phyloP scores from a whole-genome alignment of 2,888 invertebrate species.

The Eurytoma californica region DNA sequence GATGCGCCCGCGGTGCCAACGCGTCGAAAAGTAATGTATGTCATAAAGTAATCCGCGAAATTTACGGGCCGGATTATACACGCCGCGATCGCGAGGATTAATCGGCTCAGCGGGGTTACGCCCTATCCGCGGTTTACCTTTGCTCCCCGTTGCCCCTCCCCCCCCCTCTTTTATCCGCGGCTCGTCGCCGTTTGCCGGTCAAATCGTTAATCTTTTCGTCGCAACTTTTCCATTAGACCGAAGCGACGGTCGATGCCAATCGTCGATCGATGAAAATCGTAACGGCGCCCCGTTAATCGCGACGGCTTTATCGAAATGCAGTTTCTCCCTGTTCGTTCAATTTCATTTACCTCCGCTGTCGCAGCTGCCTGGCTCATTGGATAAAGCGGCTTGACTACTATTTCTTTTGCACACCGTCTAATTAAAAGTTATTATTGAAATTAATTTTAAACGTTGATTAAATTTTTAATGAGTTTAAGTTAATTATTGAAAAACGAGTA shows the following conservation, averaged over 20 bases:
- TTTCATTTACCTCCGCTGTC: neutral
- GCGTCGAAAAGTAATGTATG: conserved; percentile 48
- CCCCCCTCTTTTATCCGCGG: neutral
- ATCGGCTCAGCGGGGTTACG: conserved; percentile 47
- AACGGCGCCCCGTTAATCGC: conserved; percentile 13
- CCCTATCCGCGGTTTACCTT: conserved; percentile 16
- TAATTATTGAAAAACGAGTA: neutral
- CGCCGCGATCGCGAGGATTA: conserved; percentile 47
- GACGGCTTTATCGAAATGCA: conserved; percentile 26
- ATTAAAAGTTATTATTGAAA: conserved; percentile 15
- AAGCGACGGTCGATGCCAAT: neutral
- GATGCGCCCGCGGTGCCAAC: neutral
- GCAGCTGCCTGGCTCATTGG: neutral
- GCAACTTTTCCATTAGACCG: conserved; percentile 46
- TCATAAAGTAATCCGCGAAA: conserved; percentile 58
- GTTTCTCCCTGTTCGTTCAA: conserved; percentile 1
- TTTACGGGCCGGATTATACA: conserved; percentile 59
- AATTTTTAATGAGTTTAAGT: conserved; percentile 24
- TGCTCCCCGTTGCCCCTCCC: neutral
- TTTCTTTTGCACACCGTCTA: neutral
- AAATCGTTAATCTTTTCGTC: conserved; percentile 52
- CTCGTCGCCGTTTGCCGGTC: neutral
- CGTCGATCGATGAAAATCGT: conserved; percentile 28
- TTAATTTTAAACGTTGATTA: conserved; percentile 18
- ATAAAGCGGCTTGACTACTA: neutral